Conservation (phyloP, 2,797 vertebrate species). For the Rhinogobio ventralis region DNA sequence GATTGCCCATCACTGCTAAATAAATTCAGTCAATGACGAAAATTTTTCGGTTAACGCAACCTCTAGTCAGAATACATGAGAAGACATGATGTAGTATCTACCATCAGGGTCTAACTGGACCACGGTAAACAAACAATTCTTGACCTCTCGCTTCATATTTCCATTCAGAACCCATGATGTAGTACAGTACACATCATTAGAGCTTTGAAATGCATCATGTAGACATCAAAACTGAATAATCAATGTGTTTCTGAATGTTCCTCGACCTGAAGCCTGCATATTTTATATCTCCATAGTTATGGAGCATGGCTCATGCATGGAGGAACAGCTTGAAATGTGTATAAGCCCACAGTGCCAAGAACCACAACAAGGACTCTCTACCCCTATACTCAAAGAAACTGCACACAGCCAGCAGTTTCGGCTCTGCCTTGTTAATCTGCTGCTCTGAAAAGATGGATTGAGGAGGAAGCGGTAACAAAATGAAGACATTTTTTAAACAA, state of each 20-base stretch:
- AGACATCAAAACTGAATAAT: conserved; percentile 61
- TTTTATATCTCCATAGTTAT: conserved; percentile 61
- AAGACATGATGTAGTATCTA: background rate
- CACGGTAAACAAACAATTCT: background rate
- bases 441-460: conserved; percentile 51
- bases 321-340: conserved; percentile 64
- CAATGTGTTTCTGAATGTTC: conserved; percentile 64
- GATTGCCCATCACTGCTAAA: background rate
- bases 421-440: conserved; percentile 67
- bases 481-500: conserved; percentile 48
- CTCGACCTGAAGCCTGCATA: conserved; percentile 56
- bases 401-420: conserved; percentile 67
- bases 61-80: background rate
- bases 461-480: conserved; percentile 25
- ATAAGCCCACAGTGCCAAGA: conserved; percentile 56
- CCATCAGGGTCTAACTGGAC: background rate
- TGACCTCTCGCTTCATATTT: background rate
- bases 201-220: conserved; percentile 7
- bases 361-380: conserved; percentile 56
- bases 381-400: conserved; percentile 69
- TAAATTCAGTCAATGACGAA: background rate
- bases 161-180: background rate
- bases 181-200: background rate
- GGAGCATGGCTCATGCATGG: conserved; percentile 49
- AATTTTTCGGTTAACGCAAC: background rate